Percentiles rank a stretch among this genome's conserved stretches.
phyloP scores from a whole-genome alignment of 1,140 invertebrate species.

The Proctacanthus coquilletti region DNA sequence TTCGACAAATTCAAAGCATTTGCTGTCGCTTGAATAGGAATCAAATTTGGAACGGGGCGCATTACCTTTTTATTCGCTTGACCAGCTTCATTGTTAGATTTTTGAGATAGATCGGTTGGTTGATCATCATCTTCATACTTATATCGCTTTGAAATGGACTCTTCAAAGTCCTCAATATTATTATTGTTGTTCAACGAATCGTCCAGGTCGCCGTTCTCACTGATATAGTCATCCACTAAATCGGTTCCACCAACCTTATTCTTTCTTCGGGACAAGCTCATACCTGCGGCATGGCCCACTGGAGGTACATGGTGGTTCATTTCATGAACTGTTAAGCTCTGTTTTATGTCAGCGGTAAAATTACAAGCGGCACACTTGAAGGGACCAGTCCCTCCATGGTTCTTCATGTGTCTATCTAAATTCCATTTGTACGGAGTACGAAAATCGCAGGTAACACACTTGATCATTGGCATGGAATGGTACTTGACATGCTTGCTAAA shows the following conservation, averaged over 20 bases:
- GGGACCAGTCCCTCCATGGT: constrained; percentile 66
- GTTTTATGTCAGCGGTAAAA: constrained; percentile 83
- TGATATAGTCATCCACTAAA: constrained; percentile 29
- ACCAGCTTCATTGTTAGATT: constrained; percentile 15
- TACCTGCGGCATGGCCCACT: constrained; percentile 41
- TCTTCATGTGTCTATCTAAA: constrained; percentile 80
- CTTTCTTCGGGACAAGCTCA: constrained; percentile 34
- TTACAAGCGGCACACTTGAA: constrained; percentile 78
- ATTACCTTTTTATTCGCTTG: constrained; percentile 38
- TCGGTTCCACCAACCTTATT: constrained; percentile 58
- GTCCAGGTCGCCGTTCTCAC: constrained; percentile 24
- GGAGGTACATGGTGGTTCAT: constrained; percentile 74
- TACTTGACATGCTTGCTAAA: constrained; percentile 91
- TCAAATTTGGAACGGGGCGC: constrained; percentile 52
- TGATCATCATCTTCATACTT: constrained; percentile 35
- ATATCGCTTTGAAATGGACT: constrained; percentile 16
- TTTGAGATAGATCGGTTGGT: constrained; percentile 34
- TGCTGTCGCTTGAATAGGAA: constrained; percentile 38
- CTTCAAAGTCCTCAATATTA: constrained; percentile 21
- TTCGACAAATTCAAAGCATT: constrained; percentile 23
- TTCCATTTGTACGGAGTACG: constrained; percentile 60
- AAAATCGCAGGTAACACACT: constrained; percentile 86
- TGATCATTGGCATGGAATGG: constrained; percentile 84
- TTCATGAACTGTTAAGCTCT: constrained; percentile 81
- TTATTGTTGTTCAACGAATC: constrained; percentile 25